A percentile compares a stretch with the other conserved stretches of the same genome.
phyloP scores from a whole-genome alignment of 2,113 vertebrate species.

The Pseudorhombus dupliciocellatus region DNA sequence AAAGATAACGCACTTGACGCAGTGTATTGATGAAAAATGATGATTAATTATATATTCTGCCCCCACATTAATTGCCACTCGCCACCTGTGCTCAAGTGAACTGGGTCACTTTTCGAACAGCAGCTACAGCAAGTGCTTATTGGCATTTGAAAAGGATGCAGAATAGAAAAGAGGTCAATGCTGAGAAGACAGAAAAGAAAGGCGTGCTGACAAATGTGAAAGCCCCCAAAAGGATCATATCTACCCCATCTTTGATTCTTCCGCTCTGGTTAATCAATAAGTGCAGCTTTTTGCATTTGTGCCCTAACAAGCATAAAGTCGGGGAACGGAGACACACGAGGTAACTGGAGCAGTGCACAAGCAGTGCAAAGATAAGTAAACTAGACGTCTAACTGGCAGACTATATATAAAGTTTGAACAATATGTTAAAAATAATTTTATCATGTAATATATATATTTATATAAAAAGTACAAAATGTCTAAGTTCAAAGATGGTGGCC shows the following conservation, averaged over 20 bases:
- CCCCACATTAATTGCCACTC: neutral
- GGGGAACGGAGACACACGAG: too few relatives aligned
- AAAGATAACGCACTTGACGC: neutral
- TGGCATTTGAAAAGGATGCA: neutral
- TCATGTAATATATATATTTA: too few relatives aligned
- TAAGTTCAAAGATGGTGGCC: too few relatives aligned
- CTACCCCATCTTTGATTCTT: constrained; percentile 1
- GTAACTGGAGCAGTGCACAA: too few relatives aligned
- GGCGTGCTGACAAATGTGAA: neutral
- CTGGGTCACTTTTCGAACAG: neutral
- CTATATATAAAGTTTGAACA: too few relatives aligned
- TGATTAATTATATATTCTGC: neutral
- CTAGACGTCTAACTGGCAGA: too few relatives aligned
- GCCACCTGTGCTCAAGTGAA: neutral
- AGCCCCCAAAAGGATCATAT: neutral
- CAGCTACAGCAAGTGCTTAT: neutral
- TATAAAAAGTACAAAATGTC: too few relatives aligned
- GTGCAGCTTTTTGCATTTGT: neutral
- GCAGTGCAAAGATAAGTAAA: too few relatives aligned
- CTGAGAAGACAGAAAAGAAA: constrained; percentile 11
- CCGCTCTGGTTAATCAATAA: neutral
- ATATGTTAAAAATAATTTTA: too few relatives aligned
- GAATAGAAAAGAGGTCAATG: constrained; percentile 1
- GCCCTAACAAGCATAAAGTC: neutral
- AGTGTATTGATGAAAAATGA: neutral